Percentiles rank a stretch among this genome's conserved stretches.
Evolutionary conservation across 2,113 vertebrate genomes (phyloP).

Genomic region (Corynorhinus townsendii): DNA sequence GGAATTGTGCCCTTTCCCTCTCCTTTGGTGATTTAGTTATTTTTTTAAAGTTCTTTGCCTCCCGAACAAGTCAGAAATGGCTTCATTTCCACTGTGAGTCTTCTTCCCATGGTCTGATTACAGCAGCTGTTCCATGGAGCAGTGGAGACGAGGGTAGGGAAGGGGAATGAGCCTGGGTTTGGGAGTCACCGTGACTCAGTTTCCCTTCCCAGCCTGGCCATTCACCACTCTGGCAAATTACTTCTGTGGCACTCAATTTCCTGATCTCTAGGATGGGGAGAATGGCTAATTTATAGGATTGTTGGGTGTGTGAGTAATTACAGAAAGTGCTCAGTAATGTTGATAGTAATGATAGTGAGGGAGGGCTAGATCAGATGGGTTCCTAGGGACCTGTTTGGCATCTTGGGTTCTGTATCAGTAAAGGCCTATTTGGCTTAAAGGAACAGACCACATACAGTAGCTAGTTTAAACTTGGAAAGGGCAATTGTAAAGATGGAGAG

Average conservation of each 20-base stretch:
- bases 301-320: not conserved
- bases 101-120: not conserved
- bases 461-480: not conserved
- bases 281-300: not conserved
- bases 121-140: not conserved
- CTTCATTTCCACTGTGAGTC: not conserved
- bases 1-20: not conserved
- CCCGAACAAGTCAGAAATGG: not conserved
- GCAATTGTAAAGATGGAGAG: not conserved
- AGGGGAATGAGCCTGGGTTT: not conserved
- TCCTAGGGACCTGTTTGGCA: not conserved
- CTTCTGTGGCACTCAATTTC: not conserved
- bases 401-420: not conserved
- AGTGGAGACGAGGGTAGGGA: not conserved
- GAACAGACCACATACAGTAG: not conserved
- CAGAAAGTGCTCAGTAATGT: not conserved
- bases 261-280: not conserved
- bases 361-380: not conserved
- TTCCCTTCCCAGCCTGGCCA: not conserved
- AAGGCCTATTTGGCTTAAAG: slow-evolving; percentile 1
- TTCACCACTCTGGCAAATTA: not conserved
- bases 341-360: not conserved
- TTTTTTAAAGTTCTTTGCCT: not conserved
- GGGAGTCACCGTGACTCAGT: not conserved
- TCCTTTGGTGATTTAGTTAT: slow-evolving; percentile 1